These are phyloP conservation scores for Nasonia giraulti DNA, from an alignment of 1,140 invertebrate species.

Conservation along the genomic window DNA sequence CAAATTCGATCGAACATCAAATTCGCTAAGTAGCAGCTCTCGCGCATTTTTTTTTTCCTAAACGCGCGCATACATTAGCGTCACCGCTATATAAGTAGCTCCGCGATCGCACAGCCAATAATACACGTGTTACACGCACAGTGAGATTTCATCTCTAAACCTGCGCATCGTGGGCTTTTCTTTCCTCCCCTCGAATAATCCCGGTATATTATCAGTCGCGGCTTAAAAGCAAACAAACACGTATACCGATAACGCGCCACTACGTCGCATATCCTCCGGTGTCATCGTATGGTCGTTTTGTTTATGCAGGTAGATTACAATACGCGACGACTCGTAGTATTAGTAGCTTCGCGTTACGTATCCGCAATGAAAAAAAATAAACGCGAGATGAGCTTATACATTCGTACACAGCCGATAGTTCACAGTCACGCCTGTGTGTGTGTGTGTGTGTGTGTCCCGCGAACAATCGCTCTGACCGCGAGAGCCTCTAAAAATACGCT, in stretches of 20 bases:
- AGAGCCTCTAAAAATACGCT: not conserved
- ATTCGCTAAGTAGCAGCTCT: not conserved
- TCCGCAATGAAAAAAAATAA: too few relatives aligned
- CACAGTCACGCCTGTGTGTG: not conserved
- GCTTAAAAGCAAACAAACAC: not conserved
- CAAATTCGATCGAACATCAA: not conserved
- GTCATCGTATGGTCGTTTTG: not conserved
- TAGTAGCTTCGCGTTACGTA: not conserved
- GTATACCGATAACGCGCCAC: not conserved
- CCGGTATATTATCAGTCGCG: not conserved
- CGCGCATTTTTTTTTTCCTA: not conserved
- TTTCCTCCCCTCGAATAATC: not conserved
- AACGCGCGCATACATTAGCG: not conserved
- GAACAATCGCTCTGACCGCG: not conserved
- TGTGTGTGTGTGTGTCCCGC: too few relatives aligned
- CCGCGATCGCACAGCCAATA: not conserved
- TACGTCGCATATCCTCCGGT: too few relatives aligned
- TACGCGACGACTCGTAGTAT: not conserved
- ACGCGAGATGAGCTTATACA: not conserved
- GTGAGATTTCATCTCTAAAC: not conserved
- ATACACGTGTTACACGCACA: not conserved
- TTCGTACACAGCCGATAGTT: not conserved
- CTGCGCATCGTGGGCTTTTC: too few relatives aligned
- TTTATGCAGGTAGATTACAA: not conserved
- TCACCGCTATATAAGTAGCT: not conserved